These are phyloP conservation scores for Knipowitschia caucasica DNA, from an alignment of 2,797 vertebrate genomes.

Conservation along the genomic window DNA sequence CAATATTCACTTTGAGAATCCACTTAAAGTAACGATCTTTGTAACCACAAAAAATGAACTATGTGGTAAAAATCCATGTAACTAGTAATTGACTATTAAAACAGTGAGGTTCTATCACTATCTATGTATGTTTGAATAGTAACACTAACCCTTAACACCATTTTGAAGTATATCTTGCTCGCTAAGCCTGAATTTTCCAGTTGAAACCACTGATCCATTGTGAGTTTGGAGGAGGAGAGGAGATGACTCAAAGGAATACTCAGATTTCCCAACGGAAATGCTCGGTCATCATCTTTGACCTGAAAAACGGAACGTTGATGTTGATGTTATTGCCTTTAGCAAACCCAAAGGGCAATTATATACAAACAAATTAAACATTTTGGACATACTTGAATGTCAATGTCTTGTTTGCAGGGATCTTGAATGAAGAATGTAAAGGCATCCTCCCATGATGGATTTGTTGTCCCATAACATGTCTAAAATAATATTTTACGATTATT, in stretches of 20 bases:
- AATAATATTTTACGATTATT: too few relatives aligned
- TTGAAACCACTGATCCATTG: conserved; percentile 90
- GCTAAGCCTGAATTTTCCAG: conserved; percentile 80
- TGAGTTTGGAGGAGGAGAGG: conserved; percentile 76
- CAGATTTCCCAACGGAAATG: conserved; percentile 79
- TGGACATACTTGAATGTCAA: conserved; percentile 83
- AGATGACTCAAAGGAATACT: conserved; percentile 79
- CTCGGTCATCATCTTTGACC: conserved; percentile 89
- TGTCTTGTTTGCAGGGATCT: conserved; percentile 83
- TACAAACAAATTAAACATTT: neutral
- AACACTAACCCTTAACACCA: conserved; percentile 82
- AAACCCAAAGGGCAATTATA: neutral
- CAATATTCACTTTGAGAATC: too few relatives aligned
- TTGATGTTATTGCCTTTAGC: neutral
- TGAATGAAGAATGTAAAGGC: conserved; percentile 94
- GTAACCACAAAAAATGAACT: too few relatives aligned
- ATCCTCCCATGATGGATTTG: conserved; percentile 84
- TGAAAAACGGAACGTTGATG: conserved; percentile 35
- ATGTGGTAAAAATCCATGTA: too few relatives aligned
- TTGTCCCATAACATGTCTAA: conserved; percentile 82
- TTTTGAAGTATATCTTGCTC: conserved; percentile 85
- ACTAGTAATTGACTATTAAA: too few relatives aligned
- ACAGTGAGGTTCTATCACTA: too few relatives aligned
- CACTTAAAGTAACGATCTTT: too few relatives aligned
- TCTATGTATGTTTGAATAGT: too few relatives aligned